Conservation (phyloP, 1,140 invertebrate species). For the Colletes gigas region DNA sequence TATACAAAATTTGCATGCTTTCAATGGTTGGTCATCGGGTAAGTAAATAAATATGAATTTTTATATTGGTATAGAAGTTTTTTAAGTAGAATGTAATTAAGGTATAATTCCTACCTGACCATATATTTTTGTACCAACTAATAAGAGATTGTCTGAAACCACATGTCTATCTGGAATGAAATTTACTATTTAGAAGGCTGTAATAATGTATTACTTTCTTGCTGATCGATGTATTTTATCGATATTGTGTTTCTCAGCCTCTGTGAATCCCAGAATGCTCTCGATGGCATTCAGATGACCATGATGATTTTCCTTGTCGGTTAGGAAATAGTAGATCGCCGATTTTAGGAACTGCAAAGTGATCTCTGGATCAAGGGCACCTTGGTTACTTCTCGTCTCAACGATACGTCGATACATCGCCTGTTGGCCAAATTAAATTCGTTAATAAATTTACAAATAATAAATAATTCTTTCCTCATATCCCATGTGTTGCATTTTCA, state of each 20-base stretch:
- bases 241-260: slow-evolving; percentile 88
- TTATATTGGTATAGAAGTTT: neutral
- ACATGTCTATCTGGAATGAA: slow-evolving; percentile 32
- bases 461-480: slow-evolving; percentile 2
- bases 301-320: slow-evolving; percentile 91
- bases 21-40: neutral
- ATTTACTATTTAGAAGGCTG: slow-evolving; percentile 45
- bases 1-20: neutral
- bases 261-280: slow-evolving; percentile 91
- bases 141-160: neutral
- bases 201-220: slow-evolving; percentile 70
- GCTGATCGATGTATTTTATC: slow-evolving; percentile 80
- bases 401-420: slow-evolving; percentile 91
- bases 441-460: slow-evolving; percentile 9
- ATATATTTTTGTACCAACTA: neutral
- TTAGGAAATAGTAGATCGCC: slow-evolving; percentile 94
- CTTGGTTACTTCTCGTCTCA: slow-evolving; percentile 86
- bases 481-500: neutral
- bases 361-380: slow-evolving; percentile 90
- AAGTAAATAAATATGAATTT: too few species aligned
- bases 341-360: slow-evolving; percentile 94
- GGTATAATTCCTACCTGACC: neutral
- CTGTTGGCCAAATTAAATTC: slow-evolving; percentile 77
- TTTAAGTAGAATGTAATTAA: neutral
- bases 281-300: slow-evolving; percentile 92